These are phyloP conservation scores for Megamerina dolium DNA, from an alignment of 2,888 invertebrate genomes.

Conservation along the genomic window DNA sequence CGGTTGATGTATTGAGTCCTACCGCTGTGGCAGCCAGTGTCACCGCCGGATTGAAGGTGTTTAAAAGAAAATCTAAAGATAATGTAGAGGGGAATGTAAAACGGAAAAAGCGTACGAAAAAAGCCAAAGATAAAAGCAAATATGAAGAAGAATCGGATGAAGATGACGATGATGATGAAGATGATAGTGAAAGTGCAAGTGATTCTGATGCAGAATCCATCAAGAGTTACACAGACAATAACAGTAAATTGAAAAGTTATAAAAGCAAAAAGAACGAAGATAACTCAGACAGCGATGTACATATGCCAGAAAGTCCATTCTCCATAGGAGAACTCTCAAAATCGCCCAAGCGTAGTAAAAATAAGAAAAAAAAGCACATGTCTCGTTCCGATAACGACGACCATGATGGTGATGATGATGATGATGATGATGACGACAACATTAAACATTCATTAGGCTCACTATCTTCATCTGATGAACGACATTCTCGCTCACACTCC, in stretches of 20 bases:
- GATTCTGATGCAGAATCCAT: neutral
- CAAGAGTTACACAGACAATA: slow-evolving; percentile 25
- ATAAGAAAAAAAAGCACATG: slow-evolving; percentile 15
- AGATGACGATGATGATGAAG: slow-evolving; percentile 19
- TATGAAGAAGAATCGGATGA: slow-evolving; percentile 32
- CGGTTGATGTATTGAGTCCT: slow-evolving; percentile 36
- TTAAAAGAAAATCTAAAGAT: slow-evolving; percentile 31
- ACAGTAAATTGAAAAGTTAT: slow-evolving; percentile 22
- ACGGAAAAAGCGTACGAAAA: slow-evolving; percentile 29
- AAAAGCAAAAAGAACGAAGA: slow-evolving; percentile 14
- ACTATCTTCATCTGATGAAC: slow-evolving; percentile 18
- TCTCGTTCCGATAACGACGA: no score
- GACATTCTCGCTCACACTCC: slow-evolving; percentile 15
- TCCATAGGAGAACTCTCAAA: slow-evolving; percentile 53
- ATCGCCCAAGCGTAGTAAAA: slow-evolving; percentile 32
- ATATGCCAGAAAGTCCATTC: slow-evolving; percentile 53
- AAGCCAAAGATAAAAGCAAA: slow-evolving; percentile 31
- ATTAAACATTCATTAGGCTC: slow-evolving; percentile 9
- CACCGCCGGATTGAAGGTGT: slow-evolving; percentile 39
- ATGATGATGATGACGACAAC: slow-evolving; percentile 18
- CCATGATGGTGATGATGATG: slow-evolving; percentile 18
- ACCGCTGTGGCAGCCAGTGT: slow-evolving; percentile 42
- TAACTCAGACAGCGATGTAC: slow-evolving; percentile 44
- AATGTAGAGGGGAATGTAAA: slow-evolving; percentile 22
- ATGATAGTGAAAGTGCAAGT: slow-evolving; percentile 4